phyloP scores from a whole-genome alignment of 1,140 invertebrate genomes.

The Lepidotrigona ventralis region DNA sequence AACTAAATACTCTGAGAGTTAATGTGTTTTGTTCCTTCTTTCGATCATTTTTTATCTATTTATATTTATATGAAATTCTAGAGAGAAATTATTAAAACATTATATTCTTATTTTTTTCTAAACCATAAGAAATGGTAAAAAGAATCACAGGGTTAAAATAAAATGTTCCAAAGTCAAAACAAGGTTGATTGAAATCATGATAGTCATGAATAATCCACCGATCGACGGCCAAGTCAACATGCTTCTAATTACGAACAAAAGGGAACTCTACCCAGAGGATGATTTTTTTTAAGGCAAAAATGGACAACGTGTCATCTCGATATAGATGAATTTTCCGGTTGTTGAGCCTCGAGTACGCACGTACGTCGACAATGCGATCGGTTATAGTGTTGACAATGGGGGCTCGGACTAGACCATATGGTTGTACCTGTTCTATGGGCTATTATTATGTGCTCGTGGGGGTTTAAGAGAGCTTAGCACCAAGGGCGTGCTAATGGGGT shows the following conservation, averaged over 20 bases:
- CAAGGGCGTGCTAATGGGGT: constrained; percentile 70
- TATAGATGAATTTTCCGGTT: constrained; percentile 77
- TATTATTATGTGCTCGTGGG: constrained; percentile 76
- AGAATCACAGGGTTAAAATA: too few species aligned
- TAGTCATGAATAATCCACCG: too few species aligned
- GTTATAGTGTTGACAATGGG: constrained; percentile 71
- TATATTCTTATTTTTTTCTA: too few species aligned
- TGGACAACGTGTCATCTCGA: constrained; percentile 67
- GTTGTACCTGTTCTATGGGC: constrained; percentile 77
- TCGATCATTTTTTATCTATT: too few species aligned
- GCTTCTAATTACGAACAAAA: background rate
- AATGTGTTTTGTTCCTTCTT: too few species aligned
- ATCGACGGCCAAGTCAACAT: too few species aligned
- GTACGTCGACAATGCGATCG: constrained; percentile 53
- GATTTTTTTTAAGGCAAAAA: constrained; percentile 39
- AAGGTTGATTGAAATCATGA: too few species aligned
- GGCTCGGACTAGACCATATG: constrained; percentile 72
- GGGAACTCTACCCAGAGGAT: background rate
- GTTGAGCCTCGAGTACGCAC: constrained; percentile 74
- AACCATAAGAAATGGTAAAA: too few species aligned
- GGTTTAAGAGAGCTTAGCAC: constrained; percentile 72
- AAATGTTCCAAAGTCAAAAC: too few species aligned
- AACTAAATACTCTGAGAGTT: too few species aligned
- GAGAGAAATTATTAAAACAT: too few species aligned
- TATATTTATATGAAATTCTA: too few species aligned